Evolutionary conservation across 2,113 vertebrate species (phyloP), one percentile per base, ranked within the genome.

Genomic region (Talpa occidentalis): DNA sequence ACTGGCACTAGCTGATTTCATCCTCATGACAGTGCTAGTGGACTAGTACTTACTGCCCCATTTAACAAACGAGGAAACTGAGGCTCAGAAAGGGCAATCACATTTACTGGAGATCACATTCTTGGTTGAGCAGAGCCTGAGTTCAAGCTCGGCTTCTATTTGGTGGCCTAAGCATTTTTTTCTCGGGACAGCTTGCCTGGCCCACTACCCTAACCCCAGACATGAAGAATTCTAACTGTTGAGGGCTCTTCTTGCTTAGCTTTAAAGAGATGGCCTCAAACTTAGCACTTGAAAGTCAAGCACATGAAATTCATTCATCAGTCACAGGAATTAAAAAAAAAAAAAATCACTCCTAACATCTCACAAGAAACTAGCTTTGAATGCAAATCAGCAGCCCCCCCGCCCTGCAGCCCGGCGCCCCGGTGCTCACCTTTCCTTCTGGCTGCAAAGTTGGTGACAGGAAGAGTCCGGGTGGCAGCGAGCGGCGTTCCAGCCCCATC

Each of bases 281-380:
- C 40, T 1, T 81, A 83, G 74, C 76, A 82, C 79, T 93, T 92
- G 60, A 92, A 95, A 96, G 72, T 89, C 91, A 83, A 94, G 92
- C 82, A 92, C 76, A 87, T 67, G 79, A 64, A 91, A 94, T 60
- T 49, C 67, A 80, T 80, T 94, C 94, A 80, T 47, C 93, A 64
- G 52, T 89, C 73, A 77, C 59, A 67, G 26, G 21, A 91, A 19
- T 47, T 70, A 60, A 6, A 19, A 40, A 77, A 76, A 49, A 35
- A n/a, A 10, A 35, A 66, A 4, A 60, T 37, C 77, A 35, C 76
- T 70, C 42, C 9, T 56, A 67, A 35, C 28, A 9, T 40, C 59
- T 87, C 37, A 15, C 30, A 32, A 2, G 14, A 64, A 76, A 73
- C 64, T 15, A 21, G 64, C 17, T 44, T 12, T 35, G 9, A 10